Evolutionary conservation across 2,797 vertebrate species (phyloP).

Genomic region (Halcyon chelicuti): DNA sequence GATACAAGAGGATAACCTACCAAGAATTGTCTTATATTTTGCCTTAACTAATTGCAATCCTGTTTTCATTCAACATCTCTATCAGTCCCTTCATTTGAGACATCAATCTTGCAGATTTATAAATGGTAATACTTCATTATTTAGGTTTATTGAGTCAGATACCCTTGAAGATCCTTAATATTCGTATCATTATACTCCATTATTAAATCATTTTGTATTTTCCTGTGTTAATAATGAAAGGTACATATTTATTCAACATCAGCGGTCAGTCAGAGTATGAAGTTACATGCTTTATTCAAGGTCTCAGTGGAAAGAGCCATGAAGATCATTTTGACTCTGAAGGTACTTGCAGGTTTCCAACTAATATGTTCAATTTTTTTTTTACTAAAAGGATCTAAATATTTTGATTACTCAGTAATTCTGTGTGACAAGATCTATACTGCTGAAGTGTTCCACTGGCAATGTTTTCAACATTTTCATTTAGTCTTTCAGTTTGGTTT

Average conservation of each 20-base stretch:
- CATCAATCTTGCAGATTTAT: constrained; percentile 32
- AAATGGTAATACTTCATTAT: constrained; percentile 60
- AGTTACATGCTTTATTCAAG: constrained; percentile 51
- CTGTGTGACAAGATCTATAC: not conserved
- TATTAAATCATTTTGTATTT: constrained; percentile 72
- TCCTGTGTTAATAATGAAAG: constrained; percentile 62
- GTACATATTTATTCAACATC: constrained; percentile 63
- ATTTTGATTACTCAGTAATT: not conserved
- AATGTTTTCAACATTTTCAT: not conserved
- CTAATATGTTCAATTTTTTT: constrained; percentile 10
- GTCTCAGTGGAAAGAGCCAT: not conserved
- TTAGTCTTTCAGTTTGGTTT: not conserved
- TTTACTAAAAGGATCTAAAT: constrained; percentile 5
- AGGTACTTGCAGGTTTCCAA: constrained; percentile 6
- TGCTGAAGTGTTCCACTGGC: not conserved
- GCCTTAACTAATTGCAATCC: constrained; percentile 61
- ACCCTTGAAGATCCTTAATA: constrained; percentile 74
- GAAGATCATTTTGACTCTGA: not conserved
- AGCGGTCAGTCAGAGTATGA: not conserved
- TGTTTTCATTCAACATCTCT: constrained; percentile 51
- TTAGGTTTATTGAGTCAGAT: constrained; percentile 72
- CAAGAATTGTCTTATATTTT: constrained; percentile 3
- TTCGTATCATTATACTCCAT: constrained; percentile 49
- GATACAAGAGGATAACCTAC: not conserved
- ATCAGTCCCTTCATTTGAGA: constrained; percentile 58